phyloP scores from a whole-genome alignment of 2,888 invertebrate species.

The Zygothrica quintamaculata region DNA sequence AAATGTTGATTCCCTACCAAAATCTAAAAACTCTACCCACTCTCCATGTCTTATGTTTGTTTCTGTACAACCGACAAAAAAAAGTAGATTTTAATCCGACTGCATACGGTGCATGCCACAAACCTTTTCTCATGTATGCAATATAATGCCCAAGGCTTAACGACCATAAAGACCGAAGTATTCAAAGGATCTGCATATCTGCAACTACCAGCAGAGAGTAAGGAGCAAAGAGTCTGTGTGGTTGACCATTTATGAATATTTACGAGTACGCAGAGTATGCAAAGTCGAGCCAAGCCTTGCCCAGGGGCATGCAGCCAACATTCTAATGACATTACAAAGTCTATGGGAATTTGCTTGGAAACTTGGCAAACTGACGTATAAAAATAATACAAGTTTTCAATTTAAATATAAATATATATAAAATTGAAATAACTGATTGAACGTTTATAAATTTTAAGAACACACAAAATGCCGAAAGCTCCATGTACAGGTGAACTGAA shows the following conservation, averaged over 20 bases:
- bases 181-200: constrained; percentile 15
- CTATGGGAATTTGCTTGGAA: constrained; percentile 13
- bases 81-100: background rate
- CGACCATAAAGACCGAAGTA: background rate
- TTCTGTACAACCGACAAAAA: too few relatives aligned
- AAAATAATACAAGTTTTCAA: background rate
- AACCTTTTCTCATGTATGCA: background rate
- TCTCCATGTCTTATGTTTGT: too few relatives aligned
- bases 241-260: constrained; percentile 42
- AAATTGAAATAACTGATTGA: constrained; percentile 14
- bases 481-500: constrained; percentile 40
- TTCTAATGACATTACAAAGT: constrained; percentile 34
- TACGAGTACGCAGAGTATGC: constrained; percentile 16
- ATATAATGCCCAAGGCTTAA: background rate
- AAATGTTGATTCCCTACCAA: too few relatives aligned
- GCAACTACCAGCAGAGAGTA: too few relatives aligned
- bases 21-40: too few relatives aligned
- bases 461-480: constrained; percentile 13
- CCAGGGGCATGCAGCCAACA: too few relatives aligned
- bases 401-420: background rate
- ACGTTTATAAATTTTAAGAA: background rate
- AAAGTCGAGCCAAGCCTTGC: too few relatives aligned
- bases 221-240: constrained; percentile 2
- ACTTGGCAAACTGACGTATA: constrained; percentile 7
- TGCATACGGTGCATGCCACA: background rate